Conservation (phyloP, 2,113 vertebrate species). For the Lepus timidus region DNA sequence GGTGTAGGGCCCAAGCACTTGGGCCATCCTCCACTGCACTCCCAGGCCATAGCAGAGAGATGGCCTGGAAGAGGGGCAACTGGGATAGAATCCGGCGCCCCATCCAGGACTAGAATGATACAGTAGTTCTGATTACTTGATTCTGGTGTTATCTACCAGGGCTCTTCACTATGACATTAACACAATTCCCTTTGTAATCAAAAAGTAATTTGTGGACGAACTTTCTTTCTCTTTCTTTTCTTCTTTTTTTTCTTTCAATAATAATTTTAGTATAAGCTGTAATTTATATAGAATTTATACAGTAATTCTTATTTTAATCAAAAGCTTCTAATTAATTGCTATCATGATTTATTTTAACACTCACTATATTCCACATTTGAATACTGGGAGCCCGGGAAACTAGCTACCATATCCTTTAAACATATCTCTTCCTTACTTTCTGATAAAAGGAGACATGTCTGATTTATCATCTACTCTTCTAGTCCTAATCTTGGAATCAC, state of each 20-base stretch:
- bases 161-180: background rate
- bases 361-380: background rate
- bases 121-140: background rate
- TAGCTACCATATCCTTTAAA: background rate
- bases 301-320: background rate
- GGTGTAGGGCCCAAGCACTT: too few relatives aligned
- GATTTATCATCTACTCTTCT: background rate
- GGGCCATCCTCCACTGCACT: too few relatives aligned
- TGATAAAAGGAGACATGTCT: constrained; percentile 8
- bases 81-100: too few relatives aligned
- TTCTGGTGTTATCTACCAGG: background rate
- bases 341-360: constrained; percentile 29
- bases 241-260: background rate
- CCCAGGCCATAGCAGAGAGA: too few relatives aligned
- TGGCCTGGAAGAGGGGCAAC: too few relatives aligned
- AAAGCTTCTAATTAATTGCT: background rate
- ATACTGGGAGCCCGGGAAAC: background rate
- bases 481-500: background rate
- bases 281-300: too few relatives aligned
- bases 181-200: background rate
- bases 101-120: too few relatives aligned
- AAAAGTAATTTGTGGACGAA: background rate
- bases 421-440: background rate
- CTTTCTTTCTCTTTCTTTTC: background rate
- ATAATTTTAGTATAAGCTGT: background rate